phyloP scores from a whole-genome alignment of 2,113 vertebrate species.

The Trogon melanurus region DNA sequence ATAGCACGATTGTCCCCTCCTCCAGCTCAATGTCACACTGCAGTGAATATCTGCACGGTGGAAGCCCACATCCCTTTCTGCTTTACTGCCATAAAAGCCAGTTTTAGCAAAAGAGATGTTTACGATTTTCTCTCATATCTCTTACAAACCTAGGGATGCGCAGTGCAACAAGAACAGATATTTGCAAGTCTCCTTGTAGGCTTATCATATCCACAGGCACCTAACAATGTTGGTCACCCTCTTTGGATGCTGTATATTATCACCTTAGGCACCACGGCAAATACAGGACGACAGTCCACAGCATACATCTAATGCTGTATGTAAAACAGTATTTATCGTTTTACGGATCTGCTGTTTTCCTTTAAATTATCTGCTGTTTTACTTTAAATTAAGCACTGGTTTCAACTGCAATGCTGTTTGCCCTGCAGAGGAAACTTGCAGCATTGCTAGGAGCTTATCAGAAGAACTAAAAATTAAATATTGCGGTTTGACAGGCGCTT shows the following conservation, averaged over 20 bases:
- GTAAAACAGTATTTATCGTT: neutral
- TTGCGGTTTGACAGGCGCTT: slow-evolving; percentile 19
- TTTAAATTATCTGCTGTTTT: neutral
- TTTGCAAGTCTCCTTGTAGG: neutral
- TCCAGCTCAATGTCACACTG: neutral
- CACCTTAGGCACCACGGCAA: neutral
- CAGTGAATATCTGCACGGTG: neutral
- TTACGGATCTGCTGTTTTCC: neutral
- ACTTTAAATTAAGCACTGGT: neutral
- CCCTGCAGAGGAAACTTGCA: neutral
- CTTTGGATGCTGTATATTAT: neutral
- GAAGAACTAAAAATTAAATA: neutral
- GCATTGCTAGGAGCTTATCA: neutral
- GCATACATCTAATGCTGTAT: neutral
- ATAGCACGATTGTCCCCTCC: neutral
- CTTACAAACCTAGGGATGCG: neutral
- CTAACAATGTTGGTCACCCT: neutral
- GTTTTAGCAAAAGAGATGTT: neutral
- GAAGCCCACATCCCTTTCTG: neutral
- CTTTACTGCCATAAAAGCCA: neutral
- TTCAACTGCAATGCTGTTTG: neutral
- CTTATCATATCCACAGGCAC: neutral
- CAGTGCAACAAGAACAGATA: neutral
- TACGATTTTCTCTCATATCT: neutral
- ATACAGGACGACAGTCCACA: neutral